Conservation (phyloP, 2,797 vertebrate genomes). For the Poecilia wingei region DNA sequence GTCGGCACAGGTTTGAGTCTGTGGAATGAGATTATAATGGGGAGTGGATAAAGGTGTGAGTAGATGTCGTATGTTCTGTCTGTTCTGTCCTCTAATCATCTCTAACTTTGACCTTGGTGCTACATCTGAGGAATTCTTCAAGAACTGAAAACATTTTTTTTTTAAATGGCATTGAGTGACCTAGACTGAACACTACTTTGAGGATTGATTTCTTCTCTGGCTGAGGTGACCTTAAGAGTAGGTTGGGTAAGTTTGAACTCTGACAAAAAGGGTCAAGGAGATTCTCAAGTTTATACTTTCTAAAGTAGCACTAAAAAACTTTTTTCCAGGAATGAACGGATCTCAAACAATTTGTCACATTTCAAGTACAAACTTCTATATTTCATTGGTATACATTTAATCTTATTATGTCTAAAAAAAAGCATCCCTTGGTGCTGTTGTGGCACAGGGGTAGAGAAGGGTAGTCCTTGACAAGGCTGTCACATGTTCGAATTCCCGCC, state of each 20-base stretch:
- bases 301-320: constrained; percentile 14
- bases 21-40: neutral
- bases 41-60: neutral
- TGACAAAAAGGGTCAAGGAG: constrained; percentile 25
- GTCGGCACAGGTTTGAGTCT: neutral
- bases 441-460: no score
- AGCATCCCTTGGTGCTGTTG: no score
- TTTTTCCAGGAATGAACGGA: constrained; percentile 5
- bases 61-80: constrained; percentile 29
- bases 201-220: constrained; percentile 59
- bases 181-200: constrained; percentile 59
- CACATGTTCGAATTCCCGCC: no score
- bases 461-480: no score
- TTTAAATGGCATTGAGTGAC: constrained; percentile 55
- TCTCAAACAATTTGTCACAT: neutral
- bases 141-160: constrained; percentile 50
- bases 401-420: no score
- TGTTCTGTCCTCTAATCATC: constrained; percentile 36
- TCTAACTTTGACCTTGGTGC: constrained; percentile 56
- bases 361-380: neutral
- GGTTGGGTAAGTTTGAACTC: constrained; percentile 41
- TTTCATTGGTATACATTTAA: neutral
- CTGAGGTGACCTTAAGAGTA: constrained; percentile 64
- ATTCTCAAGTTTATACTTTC: constrained; percentile 24
- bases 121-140: constrained; percentile 35